These are phyloP conservation scores for Anseranas semipalmata DNA, from an alignment of 2,113 vertebrate species.

Conservation along the genomic window DNA sequence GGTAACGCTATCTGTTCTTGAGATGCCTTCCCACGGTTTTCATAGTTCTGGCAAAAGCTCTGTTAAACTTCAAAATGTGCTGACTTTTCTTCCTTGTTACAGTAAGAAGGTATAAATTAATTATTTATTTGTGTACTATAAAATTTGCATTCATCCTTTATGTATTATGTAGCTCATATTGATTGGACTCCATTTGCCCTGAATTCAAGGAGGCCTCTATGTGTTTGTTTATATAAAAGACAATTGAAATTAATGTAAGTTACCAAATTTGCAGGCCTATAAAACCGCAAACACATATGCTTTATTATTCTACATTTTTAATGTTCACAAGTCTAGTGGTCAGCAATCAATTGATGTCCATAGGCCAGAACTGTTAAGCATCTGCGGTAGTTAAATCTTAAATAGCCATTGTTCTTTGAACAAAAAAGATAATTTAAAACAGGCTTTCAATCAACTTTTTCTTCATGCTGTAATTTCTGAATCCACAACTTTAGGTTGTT, in stretches of 20 bases:
- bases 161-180: slow-evolving; percentile 74
- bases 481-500: neutral
- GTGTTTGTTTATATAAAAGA: slow-evolving; percentile 48
- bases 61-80: slow-evolving; percentile 73
- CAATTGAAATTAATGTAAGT: slow-evolving; percentile 44
- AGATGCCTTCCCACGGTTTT: slow-evolving; percentile 14
- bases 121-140: slow-evolving; percentile 74
- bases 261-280: neutral
- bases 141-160: slow-evolving; percentile 69
- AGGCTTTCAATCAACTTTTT: neutral
- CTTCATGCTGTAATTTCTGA: neutral
- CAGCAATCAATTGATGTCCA: slow-evolving; percentile 7
- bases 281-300: neutral
- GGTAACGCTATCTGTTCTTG: neutral
- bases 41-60: slow-evolving; percentile 7
- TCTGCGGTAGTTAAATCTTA: neutral
- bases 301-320: slow-evolving; percentile 28
- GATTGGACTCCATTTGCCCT: slow-evolving; percentile 61
- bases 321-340: neutral
- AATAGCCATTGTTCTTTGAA: neutral
- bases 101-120: slow-evolving; percentile 71
- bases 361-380: neutral
- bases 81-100: slow-evolving; percentile 68
- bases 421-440: neutral
- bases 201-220: slow-evolving; percentile 31